phyloP scores from a whole-genome alignment of 2,797 vertebrate species.

The Huso huso region DNA sequence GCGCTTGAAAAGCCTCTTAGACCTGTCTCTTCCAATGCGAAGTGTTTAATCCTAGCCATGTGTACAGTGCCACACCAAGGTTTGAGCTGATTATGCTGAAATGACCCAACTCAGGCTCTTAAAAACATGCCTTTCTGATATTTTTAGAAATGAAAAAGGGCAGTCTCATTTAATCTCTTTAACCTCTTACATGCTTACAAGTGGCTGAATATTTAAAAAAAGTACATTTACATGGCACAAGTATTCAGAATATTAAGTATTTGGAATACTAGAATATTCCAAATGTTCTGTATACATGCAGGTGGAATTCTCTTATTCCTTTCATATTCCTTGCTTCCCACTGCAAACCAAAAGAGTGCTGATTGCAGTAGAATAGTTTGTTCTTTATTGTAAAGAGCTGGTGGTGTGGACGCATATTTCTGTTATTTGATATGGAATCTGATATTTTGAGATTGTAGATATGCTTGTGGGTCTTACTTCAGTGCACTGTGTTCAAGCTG shows the following conservation, averaged over 20 bases:
- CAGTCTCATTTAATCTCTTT: neutral
- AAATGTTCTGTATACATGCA: no score
- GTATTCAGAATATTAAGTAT: no score
- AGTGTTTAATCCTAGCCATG: constrained; percentile 56
- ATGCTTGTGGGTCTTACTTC: no score
- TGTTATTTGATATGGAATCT: no score
- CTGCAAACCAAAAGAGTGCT: no score
- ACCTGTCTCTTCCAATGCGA: constrained; percentile 47
- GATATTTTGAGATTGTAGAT: no score
- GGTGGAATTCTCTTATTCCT: neutral
- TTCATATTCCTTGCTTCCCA: no score
- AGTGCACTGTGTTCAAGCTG: no score
- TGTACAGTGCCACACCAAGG: constrained; percentile 45
- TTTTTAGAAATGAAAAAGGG: constrained; percentile 4
- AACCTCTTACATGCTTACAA: neutral
- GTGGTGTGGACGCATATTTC: no score
- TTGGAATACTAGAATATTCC: no score
- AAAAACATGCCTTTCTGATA: constrained; percentile 3
- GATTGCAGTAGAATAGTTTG: no score
- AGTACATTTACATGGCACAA: neutral
- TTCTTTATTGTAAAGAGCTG: no score
- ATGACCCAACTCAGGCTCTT: constrained; percentile 39
- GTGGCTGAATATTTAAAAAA: neutral
- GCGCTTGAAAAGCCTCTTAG: constrained; percentile 43
- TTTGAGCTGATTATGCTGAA: constrained; percentile 54